These are phyloP conservation scores for Macropis europaea DNA, from an alignment of 2,888 invertebrate species.

Conservation along the genomic window DNA sequence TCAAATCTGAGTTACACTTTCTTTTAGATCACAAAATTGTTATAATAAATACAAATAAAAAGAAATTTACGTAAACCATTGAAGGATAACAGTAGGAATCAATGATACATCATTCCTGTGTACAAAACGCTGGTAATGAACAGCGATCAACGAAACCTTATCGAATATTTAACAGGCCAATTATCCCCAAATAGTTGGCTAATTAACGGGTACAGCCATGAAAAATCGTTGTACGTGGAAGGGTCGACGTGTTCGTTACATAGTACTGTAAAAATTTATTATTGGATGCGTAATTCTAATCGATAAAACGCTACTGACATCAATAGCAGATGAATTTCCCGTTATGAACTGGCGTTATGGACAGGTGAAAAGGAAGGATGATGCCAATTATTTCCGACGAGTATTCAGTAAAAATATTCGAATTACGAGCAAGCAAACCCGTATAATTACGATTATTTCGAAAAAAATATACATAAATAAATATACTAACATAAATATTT, in stretches of 20 bases:
- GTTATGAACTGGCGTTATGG: conserved; percentile 5
- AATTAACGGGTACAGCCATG: neutral
- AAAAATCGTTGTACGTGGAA: neutral
- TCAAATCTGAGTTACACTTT: too few relatives aligned
- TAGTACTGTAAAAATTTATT: conserved; percentile 9
- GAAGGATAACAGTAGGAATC: too few relatives aligned
- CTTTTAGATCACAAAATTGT: too few relatives aligned
- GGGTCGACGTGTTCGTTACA: conserved; percentile 1
- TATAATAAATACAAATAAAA: too few relatives aligned
- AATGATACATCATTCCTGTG: too few relatives aligned
- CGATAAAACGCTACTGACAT: conserved; percentile 12
- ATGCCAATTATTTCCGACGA: conserved; percentile 17
- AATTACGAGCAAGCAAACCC: neutral
- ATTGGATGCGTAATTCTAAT: conserved; percentile 9
- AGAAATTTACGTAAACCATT: too few relatives aligned
- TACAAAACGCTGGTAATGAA: too few relatives aligned
- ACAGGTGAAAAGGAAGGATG: neutral
- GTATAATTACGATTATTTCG: too few relatives aligned
- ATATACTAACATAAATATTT: too few relatives aligned
- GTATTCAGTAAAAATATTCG: neutral
- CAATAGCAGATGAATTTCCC: neutral
- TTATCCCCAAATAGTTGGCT: neutral
- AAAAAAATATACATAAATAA: too few relatives aligned
- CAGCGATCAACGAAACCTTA: neutral
- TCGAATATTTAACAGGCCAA: conserved; percentile 12